Conservation (phyloP, 1,140 invertebrate genomes). For the Myzus persicae region DNA sequence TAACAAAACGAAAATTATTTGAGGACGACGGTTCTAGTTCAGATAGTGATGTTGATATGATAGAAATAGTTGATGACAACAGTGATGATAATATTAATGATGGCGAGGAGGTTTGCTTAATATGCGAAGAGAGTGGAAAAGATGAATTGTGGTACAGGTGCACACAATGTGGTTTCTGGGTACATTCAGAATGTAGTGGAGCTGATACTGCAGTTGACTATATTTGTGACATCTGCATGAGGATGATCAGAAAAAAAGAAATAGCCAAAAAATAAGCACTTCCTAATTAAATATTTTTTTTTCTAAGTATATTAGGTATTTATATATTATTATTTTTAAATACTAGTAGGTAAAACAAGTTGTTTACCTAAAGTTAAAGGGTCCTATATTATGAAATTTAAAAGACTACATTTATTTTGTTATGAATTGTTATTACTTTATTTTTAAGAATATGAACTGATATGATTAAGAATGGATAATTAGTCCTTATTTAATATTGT, state of each 20-base stretch:
- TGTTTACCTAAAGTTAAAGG: too few species aligned
- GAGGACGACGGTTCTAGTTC: not conserved
- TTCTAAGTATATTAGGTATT: too few species aligned
- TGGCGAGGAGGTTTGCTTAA: not conserved
- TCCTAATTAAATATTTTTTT: too few species aligned
- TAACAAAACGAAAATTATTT: not conserved
- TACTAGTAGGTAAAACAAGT: too few species aligned
- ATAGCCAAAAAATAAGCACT: not conserved
- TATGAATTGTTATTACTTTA: too few species aligned
- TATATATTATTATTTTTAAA: too few species aligned
- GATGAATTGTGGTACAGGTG: not conserved
- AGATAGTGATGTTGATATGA: conserved; percentile 9
- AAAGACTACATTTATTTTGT: too few species aligned
- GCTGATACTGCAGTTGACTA: not conserved
- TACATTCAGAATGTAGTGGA: conserved; percentile 28
- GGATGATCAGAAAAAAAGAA: not conserved
- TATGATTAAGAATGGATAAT: too few species aligned
- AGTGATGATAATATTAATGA: not conserved
- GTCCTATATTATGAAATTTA: too few species aligned
- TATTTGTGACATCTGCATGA: not conserved
- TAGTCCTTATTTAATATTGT: too few species aligned
- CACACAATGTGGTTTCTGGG: not conserved
- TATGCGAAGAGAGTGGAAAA: not conserved
- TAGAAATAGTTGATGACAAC: not conserved
- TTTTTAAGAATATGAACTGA: too few species aligned